Evolutionary conservation across 2,888 invertebrate species (phyloP), one percentile per base, ranked within the genome.

Genomic region (Tipula lateralis): DNA sequence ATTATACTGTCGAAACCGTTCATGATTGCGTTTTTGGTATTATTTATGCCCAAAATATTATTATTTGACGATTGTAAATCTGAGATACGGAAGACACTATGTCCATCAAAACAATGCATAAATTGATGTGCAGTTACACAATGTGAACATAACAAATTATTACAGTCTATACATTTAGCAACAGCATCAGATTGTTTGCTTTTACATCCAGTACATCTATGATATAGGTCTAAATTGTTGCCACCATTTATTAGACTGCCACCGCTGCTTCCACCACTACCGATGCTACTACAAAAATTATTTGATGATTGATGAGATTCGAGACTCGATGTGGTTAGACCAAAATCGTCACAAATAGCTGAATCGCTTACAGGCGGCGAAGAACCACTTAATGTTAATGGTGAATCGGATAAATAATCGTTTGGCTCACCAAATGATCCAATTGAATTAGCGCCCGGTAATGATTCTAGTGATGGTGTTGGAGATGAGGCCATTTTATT

Each of bases 71-170:
- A 86, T 86, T 80, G 85, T 85, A 66, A 86, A 83, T 86, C 85
- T 85, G 86, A 86, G 82, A 91, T 90, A 84, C 89, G 87, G 87
- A 96, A 93, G 85, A 98, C 97, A 85, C 97, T 94, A 91, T 99
- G 98, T 86, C 97, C 98, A 90, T 98, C 97, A 91, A 99, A 99
- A 90, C 98, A 99, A 91, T 98, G 98, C 98, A 99, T 99, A 90
- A 96, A 98, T 91, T 98, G 97, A 91, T 99, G 99, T 86, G 99
- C 99, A 94, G 98, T 98, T 88, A 97, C 97, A 93, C 99, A 99
- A 90, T 98, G 97, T 85, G 96, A 95, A 91, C 99, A 99, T 87
- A 99, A 93, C 90, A 96, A 97, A 90, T 97, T 97, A 88, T 96
- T 96, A 91, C 99, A 99, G 91, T 99, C 98, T 88, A 97, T 95